Conservation (phyloP, 2,888 invertebrate genomes). For the Heliconius charithonia region DNA sequence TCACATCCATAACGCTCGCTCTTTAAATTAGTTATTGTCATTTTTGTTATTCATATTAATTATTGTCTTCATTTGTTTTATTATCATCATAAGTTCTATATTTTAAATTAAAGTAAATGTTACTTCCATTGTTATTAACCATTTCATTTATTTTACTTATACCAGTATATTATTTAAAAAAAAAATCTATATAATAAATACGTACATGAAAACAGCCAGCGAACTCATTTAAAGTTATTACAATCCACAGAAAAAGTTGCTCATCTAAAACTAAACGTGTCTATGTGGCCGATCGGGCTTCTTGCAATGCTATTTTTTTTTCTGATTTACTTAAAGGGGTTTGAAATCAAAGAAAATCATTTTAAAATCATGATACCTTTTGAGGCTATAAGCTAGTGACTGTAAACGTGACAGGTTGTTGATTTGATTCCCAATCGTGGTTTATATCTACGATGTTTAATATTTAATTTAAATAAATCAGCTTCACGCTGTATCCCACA, state of each 20-base stretch:
- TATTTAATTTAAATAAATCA: no score
- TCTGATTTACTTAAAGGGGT: not conserved
- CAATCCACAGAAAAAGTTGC: not conserved
- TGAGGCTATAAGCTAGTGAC: no score
- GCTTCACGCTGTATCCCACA: no score
- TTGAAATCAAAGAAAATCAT: not conserved
- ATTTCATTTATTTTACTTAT: not conserved
- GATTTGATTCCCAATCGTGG: no score
- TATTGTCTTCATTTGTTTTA: no score
- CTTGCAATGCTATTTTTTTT: conserved; percentile 2
- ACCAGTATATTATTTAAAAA: not conserved
- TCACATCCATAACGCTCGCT: no score
- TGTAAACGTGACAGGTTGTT: no score
- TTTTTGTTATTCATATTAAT: no score
- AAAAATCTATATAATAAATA: not conserved
- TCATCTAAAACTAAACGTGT: conserved; percentile 22
- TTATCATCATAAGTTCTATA: not conserved
- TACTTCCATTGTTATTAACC: not conserved
- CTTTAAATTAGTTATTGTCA: no score
- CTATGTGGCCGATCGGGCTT: conserved; percentile 1
- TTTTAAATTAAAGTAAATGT: not conserved
- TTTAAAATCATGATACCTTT: no score
- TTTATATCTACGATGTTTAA: no score
- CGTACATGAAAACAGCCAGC: not conserved
- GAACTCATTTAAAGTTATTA: conserved; percentile 7